A percentile compares a stretch with the other conserved stretches of the same genome.
Conservation (phyloP, 2,797 vertebrate species). For the Lemur catta region DNA sequence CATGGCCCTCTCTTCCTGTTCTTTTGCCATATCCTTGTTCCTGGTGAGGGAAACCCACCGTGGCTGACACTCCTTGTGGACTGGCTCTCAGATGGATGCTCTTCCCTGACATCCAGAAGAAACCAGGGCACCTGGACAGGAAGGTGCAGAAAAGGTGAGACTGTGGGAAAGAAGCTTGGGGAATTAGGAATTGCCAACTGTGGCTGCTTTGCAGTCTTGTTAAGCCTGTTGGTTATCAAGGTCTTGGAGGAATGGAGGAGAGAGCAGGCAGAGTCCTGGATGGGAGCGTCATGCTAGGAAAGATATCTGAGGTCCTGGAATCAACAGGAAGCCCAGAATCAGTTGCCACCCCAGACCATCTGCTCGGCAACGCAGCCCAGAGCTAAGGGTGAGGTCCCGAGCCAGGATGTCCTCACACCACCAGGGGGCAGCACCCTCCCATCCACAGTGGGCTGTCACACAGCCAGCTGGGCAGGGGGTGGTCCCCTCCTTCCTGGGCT, state of each 20-base stretch:
- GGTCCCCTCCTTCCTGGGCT: background rate
- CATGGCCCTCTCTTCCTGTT: background rate
- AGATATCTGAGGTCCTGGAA: background rate
- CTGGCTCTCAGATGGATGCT: background rate
- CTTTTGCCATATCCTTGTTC: background rate
- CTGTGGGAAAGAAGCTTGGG: background rate
- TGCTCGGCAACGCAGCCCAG: background rate
- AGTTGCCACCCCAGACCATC: background rate
- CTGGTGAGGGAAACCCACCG: background rate
- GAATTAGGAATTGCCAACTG: background rate
- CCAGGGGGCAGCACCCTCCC: constrained; percentile 68
- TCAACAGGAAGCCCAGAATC: background rate
- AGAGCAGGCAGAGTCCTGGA: background rate
- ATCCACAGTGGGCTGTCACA: background rate
- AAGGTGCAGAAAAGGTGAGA: background rate
- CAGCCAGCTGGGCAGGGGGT: background rate
- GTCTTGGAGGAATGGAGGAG: background rate
- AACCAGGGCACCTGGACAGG: background rate
- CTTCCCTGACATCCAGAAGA: background rate
- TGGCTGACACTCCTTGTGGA: background rate
- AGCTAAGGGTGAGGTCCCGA: background rate
- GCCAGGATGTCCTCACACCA: background rate
- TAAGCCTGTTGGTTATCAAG: background rate
- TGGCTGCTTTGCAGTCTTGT: background rate
- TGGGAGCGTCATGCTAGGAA: background rate